These are phyloP conservation scores for Bibio marci DNA, from an alignment of 2,888 invertebrate species.

Conservation along the genomic window DNA sequence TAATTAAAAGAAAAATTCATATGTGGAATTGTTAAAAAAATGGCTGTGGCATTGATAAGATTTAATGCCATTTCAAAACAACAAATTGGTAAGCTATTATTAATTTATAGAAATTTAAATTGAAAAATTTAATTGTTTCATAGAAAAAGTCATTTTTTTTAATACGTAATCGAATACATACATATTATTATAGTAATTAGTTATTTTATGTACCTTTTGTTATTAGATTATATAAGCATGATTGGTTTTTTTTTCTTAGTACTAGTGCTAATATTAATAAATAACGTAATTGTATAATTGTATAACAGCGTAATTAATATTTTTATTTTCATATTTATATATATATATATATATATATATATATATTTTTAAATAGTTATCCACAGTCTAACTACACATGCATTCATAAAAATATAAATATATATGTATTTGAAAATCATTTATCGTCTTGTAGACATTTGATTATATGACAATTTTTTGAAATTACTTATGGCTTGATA, in stretches of 20 bases:
- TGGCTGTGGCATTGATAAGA: slow-evolving; percentile 57
- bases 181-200: background rate
- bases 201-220: background rate
- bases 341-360: no score
- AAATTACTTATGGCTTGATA: background rate
- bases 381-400: no score
- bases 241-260: background rate
- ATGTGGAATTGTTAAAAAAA: no score
- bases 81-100: slow-evolving; percentile 41
- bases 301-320: no score
- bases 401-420: no score
- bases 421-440: no score
- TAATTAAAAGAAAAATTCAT: no score
- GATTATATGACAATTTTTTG: background rate
- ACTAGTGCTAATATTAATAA: no score
- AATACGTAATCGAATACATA: background rate
- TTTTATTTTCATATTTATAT: no score
- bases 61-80: slow-evolving; percentile 39
- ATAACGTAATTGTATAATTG: no score
- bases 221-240: background rate
- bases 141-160: background rate
- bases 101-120: background rate
- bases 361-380: no score
- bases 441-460: no score
- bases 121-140: background rate